A percentile compares a stretch with the other conserved stretches of the same genome.
Evolutionary conservation across 2,888 invertebrate species (phyloP).

Genomic region (Amaurobius ferox): DNA sequence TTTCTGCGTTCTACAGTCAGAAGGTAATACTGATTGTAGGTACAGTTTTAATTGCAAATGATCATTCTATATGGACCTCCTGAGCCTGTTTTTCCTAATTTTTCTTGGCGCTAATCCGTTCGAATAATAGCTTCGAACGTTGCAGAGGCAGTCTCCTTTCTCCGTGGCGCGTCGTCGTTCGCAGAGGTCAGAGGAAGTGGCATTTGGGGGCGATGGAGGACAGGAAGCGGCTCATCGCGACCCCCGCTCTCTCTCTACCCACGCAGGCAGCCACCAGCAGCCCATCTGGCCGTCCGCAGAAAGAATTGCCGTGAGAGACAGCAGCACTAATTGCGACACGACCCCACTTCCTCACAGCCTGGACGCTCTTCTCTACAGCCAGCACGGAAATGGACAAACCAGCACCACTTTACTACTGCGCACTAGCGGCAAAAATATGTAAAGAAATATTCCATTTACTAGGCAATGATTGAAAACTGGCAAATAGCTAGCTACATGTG

Average conservation of each 20-base stretch:
- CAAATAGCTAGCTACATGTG: too few relatives aligned
- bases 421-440: not conserved
- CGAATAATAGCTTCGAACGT: too few relatives aligned
- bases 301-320: conserved; percentile 57
- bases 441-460: too few relatives aligned
- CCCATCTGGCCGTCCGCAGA: conserved; percentile 11
- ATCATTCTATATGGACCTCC: too few relatives aligned
- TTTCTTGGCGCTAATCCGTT: too few relatives aligned
- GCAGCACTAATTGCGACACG: conserved; percentile 30
- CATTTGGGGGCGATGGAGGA: conserved; percentile 57
- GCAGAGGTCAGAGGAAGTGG: conserved; percentile 57
- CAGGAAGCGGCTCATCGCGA: conserved; percentile 62
- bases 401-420: not conserved
- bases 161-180: too few relatives aligned
- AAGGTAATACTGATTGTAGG: too few relatives aligned
- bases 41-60: too few relatives aligned
- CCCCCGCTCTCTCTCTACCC: conserved; percentile 51
- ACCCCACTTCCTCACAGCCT: conserved; percentile 2
- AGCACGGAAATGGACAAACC: not conserved
- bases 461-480: too few relatives aligned
- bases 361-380: not conserved
- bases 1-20: too few relatives aligned
- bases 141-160: too few relatives aligned
- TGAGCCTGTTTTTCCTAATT: too few relatives aligned
- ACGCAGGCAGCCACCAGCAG: conserved; percentile 33